Evolutionary conservation across 1,140 invertebrate genomes (phyloP), one percentile per base, ranked within the genome.

Genomic region (Drosophila elegans): DNA sequence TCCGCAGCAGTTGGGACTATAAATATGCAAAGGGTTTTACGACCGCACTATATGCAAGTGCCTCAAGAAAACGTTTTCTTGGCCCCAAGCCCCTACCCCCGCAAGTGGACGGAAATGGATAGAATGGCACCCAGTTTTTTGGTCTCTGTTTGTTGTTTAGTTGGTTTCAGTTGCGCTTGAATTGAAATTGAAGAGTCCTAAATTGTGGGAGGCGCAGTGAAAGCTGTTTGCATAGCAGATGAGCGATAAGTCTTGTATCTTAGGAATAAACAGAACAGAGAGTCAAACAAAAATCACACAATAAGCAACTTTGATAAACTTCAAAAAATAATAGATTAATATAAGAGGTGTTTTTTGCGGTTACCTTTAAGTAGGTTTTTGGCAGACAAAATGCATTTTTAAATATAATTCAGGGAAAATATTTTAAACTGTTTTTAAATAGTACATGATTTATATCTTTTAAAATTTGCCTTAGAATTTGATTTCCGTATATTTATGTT

Each of bases 21-120:
- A 82, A 86, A 86, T 88, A 88, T 88, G 74, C 78, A 88, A 78
- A 81, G 56, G 61, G 63, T 54, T 68, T 75, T 64, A 48, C 39
- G 54, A 53, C 63, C 48, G 49, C 57, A 73, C 48, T 69, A 45
- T 74, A 52, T 62, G 62, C 29, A 78, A 74, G 74, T 73, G 63
- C 57, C 27, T 63, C 38, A 60, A 77, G 59, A 61, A 75, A 78
- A 55, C 76, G 54, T 44, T 32, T 52, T 36, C 34, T 48, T 34
- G 46, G 38, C 29, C 41, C 36, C 36, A 16, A 29, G 3, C 39
- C 25, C 10, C 3, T 5, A 4, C 27, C 49, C n/a, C 13, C 29
- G 27, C 27, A 16, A 51, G 13, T 11, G 25, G 56, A 12, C 25
- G 13, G 25, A 13, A 29, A 32, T 64, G 63, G 32, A 72, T 71